Evolutionary conservation across 2,797 vertebrate species (phyloP), one percentile per base, ranked within the genome.

Genomic region (Dallia pectoralis): DNA sequence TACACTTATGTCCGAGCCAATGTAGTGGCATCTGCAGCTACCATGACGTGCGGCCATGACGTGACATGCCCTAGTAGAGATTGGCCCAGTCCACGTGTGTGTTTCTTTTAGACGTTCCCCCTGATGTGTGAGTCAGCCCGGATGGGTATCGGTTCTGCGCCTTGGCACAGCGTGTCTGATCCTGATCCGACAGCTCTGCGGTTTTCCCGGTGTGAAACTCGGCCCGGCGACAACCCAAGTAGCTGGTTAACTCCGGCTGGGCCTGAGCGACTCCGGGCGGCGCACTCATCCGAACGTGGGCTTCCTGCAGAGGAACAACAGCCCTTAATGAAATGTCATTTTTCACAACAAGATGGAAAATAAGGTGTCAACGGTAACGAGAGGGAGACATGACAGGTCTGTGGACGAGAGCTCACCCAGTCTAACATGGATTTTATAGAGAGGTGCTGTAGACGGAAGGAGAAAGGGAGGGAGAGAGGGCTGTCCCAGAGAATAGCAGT

Each of bases 271-370:
- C 75, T 70, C 49, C 73, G 75, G 63, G 19, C 72, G 32, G 78
- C 72, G 67, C 63, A n/a, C 73, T 67, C 33, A 59, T 71, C 66
- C 32, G 0, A 40, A 71, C 15, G 40, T 40, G 29, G 40, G 40
- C 9, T 75, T 79, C 69, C 53, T 69, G 76, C 66, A 48, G 51
- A 30, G 75, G 81, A 78, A 78, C 78, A 77, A 76, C 77, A 75
- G 9, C 76, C 84, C 86, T 81, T 70, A 80, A 82, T 73, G 66
- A 78, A 82, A 79, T 48, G 61, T 64, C 36, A 78, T 83, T 77
- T 81, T 77, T 36, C 30, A 18, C 53, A 56, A 67, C n/a, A 56
- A 70, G 69, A 68, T 47, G 51, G 59, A 22, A 40, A 4, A 53
- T 49, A 51, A 12, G 61, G 9, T 12, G 27, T 72, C 16, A 8